Base-by-base conservation (phyloP, 2,797 vertebrate species). In the Labroides dimidiatus region DNA sequence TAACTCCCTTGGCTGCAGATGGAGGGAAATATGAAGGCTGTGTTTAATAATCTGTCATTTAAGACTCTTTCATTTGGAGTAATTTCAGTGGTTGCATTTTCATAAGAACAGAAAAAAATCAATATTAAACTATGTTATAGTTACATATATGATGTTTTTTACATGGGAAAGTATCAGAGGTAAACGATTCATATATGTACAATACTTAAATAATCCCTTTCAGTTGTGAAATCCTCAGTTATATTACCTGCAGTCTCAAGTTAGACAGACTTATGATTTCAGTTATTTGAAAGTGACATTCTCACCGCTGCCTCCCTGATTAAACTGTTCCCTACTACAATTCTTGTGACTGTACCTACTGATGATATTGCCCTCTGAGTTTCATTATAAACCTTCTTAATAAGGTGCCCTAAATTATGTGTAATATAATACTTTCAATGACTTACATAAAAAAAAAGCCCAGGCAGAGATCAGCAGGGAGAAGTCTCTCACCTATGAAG, bases 321-420 rank as follows among this genome's bases (percentile, higher is more conserved):
- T 90, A 90, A 61, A 72, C 65, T 70, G 70, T 84, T 84, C 76
- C 77, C 52, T 79, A 53, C 47, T 73, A 86, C 60, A 74, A 77
- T 78, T 82, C 69, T 50, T 82, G 63, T 20, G 33, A 84, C 75
- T 89, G 64, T 88, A 90, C 92, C 90, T 91, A 92, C 82, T 78
- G 70, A 77, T 78, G 78, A 90, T 90, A 91, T 90, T 89, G 78
- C 84, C 78, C 81, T 90, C 72, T 91, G 80, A 89, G 84, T 89
- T 90, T 92, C 88, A 90, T 93, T 92, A 88, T 73, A 79, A 86
- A 77, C 77, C 80, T 80, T 84, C 82, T 89, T 91, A 91, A 87
- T 79, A 87, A 50, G 65, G 45, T 73, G 78, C 69, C 78, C 64
- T 20, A 59, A 75, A 77, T 85, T 50, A 45, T 69, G 68, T 85